phyloP scores from a whole-genome alignment of 2,888 invertebrate genomes.

The Icerya purchasi region DNA sequence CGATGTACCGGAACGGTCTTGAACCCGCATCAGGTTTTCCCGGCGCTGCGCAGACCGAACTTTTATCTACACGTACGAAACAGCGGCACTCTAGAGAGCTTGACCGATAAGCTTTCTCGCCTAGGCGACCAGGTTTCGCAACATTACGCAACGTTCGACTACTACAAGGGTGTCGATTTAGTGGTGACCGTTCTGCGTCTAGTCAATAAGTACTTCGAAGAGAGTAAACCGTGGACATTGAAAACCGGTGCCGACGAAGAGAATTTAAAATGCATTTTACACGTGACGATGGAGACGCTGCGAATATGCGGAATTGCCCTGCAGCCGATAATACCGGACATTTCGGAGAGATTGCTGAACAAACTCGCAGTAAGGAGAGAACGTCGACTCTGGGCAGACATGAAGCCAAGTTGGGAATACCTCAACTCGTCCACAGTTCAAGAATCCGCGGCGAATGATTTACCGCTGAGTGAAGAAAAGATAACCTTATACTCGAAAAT shows the following conservation, averaged over 20 bases:
- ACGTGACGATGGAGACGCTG: conserved; percentile 63
- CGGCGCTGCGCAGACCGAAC: conserved; percentile 31
- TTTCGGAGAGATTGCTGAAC: conserved; percentile 44
- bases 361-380: conserved; percentile 34
- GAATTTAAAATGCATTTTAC: conserved; percentile 45
- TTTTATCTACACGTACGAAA: conserved; percentile 23
- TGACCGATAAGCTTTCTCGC: conserved; percentile 31
- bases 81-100: conserved; percentile 31
- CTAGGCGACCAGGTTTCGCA: conserved; percentile 37
- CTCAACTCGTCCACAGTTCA: too few species aligned
- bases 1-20: conserved; percentile 53
- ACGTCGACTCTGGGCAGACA: conserved; percentile 31
- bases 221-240: conserved; percentile 72
- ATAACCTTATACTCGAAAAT: background rate
- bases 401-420: conserved; percentile 23
- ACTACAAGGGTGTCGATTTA: conserved; percentile 61
- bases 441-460: background rate
- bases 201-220: conserved; percentile 70
- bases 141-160: conserved; percentile 51
- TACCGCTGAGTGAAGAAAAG: background rate
- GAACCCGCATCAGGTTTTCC: conserved; percentile 58
- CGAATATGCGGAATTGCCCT: conserved; percentile 53
- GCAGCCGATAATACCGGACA: conserved; percentile 63
- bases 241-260: conserved; percentile 33
- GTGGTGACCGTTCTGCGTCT: conserved; percentile 50